Conservation (phyloP, 2,888 invertebrate genomes). For the Linyphia triangularis region DNA sequence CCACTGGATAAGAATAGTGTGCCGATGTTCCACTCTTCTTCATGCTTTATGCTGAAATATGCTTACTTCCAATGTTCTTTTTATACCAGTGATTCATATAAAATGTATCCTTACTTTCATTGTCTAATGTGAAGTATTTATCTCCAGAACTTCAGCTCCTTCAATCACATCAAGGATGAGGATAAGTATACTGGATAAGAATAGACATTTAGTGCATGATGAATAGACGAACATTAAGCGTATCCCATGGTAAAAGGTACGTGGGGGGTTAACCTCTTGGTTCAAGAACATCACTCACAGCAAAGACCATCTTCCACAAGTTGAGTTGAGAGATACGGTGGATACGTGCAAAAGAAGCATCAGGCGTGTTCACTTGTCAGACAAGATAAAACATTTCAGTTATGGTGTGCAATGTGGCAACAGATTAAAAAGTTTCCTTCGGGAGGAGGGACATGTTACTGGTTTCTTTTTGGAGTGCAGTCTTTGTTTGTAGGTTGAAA, state of each 20-base stretch:
- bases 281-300: conserved; percentile 49
- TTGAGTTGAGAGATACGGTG: conserved; percentile 7
- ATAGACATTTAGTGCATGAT: conserved; percentile 4
- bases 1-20: too few relatives aligned
- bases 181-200: neutral
- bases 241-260: conserved; percentile 35
- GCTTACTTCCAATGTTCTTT: too few relatives aligned
- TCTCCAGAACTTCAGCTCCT: conserved; percentile 42
- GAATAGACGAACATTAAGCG: conserved; percentile 65
- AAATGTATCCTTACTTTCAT: neutral
- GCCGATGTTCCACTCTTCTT: too few relatives aligned
- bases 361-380: conserved; percentile 57
- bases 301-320: neutral
- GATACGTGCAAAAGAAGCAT: neutral
- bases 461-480: neutral
- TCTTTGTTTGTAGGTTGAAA: neutral
- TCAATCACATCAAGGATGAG: conserved; percentile 50
- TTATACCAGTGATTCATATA: too few relatives aligned
- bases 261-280: conserved; percentile 31
- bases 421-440: conserved; percentile 1
- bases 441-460: neutral
- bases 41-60: too few relatives aligned
- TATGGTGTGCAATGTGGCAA: conserved; percentile 22
- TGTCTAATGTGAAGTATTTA: too few relatives aligned
- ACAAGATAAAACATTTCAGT: conserved; percentile 69